Evolutionary conservation across 2,888 invertebrate species (phyloP), one percentile per base, ranked within the genome.

Genomic region (Apamea epomidion): DNA sequence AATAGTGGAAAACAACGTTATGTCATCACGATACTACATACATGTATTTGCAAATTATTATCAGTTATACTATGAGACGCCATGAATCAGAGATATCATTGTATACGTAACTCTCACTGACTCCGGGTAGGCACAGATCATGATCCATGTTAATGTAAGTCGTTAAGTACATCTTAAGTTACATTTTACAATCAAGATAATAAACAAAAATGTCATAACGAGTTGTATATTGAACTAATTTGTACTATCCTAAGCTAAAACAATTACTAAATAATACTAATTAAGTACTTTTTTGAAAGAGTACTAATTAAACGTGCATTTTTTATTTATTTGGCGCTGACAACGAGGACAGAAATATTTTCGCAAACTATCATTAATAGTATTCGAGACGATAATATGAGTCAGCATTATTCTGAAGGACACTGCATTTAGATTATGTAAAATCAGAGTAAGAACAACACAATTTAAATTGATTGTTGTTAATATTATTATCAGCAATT

Each of bases 211-310:
- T 82, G 71, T 83, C 75, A 80, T 81, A 88, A 82, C 71, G 71
- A 79, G 77, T 81, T 84, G 71, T 84, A 83, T 90, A 91, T 91
- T 91, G 90, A 91, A 91, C 90, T 92, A 91, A 85, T 92, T 93
- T 92, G 93, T 93, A 93, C 93, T 91, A 88, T 86, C 81, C 90
- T 90, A 92, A 80, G 87, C 88, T 89, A 90, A 90, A 88, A 83
- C 62, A 81, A 81, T 72, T 67, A 85, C 72, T 80, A 76, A 78
- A 72, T 74, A 85, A 73, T 83, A 85, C 77, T 86, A 87, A 87
- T 86, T 92, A 92, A 92, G 91, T 92, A 92, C 91, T 86, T 80
- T 54, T 79, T 80, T 72, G 45, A 74, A 82, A 87, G 76, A 81
- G 78, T 74, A 72, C 6, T 80, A 80, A 14, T 74, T 78, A 58